Evolutionary conservation across 2,113 vertebrate genomes (phyloP).

Genomic region (Peromyscus californicus): DNA sequence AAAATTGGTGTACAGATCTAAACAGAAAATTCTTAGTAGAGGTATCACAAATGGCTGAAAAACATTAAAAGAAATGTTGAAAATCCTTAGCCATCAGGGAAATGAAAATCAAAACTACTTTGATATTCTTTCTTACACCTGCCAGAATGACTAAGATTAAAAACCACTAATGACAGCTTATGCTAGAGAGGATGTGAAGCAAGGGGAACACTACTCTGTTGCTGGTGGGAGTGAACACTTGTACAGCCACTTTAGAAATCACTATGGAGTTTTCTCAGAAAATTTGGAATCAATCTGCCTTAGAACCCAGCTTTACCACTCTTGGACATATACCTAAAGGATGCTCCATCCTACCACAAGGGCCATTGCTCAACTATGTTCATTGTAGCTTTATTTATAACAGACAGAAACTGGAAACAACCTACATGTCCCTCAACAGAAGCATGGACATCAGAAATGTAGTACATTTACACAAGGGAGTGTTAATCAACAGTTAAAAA

Average conservation of each 20-base stretch:
- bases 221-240: neutral
- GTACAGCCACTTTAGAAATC: neutral
- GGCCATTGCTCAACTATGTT: neutral
- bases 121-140: neutral
- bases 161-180: neutral
- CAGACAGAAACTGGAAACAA: neutral
- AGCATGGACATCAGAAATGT: neutral
- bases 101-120: neutral
- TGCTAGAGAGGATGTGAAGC: neutral
- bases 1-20: neutral
- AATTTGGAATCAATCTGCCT: neutral
- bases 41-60: neutral
- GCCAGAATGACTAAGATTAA: neutral
- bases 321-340: neutral
- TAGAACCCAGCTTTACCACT: fast-evolving
- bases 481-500: no score
- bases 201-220: neutral
- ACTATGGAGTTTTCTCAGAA: neutral
- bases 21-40: neutral
- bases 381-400: neutral
- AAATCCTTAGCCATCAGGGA: neutral
- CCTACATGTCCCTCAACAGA: neutral
- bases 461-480: neutral
- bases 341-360: neutral
- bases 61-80: neutral